Conservation (phyloP, 1,140 invertebrate genomes). For the Acarapis woodi region DNA sequence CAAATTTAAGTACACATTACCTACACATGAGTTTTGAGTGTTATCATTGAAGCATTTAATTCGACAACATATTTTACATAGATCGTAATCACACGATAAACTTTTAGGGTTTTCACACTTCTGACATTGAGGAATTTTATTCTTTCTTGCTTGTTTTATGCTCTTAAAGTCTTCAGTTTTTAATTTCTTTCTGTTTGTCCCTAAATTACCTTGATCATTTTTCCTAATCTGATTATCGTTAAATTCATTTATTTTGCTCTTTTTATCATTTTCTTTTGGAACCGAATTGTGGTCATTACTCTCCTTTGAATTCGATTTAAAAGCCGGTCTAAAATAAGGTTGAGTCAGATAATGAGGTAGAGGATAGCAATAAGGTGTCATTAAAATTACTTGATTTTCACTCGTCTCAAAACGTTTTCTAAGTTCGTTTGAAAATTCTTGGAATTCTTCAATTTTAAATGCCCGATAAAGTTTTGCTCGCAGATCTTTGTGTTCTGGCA, state of each 20-base stretch:
- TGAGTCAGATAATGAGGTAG: constrained; percentile 59
- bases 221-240: constrained; percentile 27
- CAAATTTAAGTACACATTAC: constrained; percentile 36
- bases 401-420: constrained; percentile 29
- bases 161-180: background rate
- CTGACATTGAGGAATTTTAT: constrained; percentile 33
- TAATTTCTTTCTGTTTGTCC: constrained; percentile 23
- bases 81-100: constrained; percentile 41
- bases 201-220: constrained; percentile 53
- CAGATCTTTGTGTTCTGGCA: constrained; percentile 43
- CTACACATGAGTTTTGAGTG: no score
- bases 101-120: constrained; percentile 49
- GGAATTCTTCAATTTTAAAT: constrained; percentile 38
- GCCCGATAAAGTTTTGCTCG: constrained; percentile 42
- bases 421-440: constrained; percentile 29
- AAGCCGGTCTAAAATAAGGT: constrained; percentile 48
- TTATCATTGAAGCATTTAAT: constrained; percentile 43
- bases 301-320: constrained; percentile 11
- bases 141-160: constrained; percentile 15
- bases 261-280: background rate
- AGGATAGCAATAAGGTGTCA: constrained; percentile 26
- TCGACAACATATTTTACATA: constrained; percentile 56
- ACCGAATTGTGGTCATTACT: constrained; percentile 1
- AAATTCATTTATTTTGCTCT: constrained; percentile 2
- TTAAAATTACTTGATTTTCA: constrained; percentile 24